Evolutionary conservation across 2,888 invertebrate genomes (phyloP).

Genomic region (Pollenia griseotomentosa): DNA sequence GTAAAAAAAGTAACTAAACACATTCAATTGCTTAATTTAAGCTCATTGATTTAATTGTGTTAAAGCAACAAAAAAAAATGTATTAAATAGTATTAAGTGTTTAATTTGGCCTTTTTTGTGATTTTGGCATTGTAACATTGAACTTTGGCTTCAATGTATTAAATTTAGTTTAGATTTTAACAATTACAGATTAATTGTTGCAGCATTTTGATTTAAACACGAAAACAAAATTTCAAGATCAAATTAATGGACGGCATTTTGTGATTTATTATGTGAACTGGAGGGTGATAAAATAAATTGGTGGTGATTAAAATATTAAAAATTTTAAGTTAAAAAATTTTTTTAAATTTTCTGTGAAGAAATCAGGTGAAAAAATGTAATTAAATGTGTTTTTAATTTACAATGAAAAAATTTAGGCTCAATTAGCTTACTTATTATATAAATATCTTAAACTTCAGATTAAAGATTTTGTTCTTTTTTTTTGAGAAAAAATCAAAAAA

Average conservation of each 20-base stretch:
- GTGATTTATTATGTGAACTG: no score
- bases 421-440: no score
- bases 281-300: no score
- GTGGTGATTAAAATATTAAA: neutral
- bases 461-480: no score
- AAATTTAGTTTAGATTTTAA: slow-evolving; percentile 15
- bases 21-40: slow-evolving; percentile 71
- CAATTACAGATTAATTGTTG: neutral
- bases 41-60: slow-evolving; percentile 46
- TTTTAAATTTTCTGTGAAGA: neutral
- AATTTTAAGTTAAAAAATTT: slow-evolving; percentile 18
- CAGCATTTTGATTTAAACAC: neutral
- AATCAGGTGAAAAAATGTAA: no score
- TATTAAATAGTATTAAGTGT: slow-evolving; percentile 10
- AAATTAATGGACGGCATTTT: neutral
- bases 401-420: no score
- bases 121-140: slow-evolving; percentile 55
- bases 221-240: slow-evolving; percentile 23
- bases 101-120: slow-evolving; percentile 19
- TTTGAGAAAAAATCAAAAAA: no score
- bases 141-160: slow-evolving; percentile 58
- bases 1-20: slow-evolving; percentile 4
- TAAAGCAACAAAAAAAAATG: neutral
- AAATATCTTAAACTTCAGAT: no score
- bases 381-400: no score